These are phyloP conservation scores for Actenoides lindsayi DNA, from an alignment of 2,113 vertebrate genomes.

Conservation along the genomic window DNA sequence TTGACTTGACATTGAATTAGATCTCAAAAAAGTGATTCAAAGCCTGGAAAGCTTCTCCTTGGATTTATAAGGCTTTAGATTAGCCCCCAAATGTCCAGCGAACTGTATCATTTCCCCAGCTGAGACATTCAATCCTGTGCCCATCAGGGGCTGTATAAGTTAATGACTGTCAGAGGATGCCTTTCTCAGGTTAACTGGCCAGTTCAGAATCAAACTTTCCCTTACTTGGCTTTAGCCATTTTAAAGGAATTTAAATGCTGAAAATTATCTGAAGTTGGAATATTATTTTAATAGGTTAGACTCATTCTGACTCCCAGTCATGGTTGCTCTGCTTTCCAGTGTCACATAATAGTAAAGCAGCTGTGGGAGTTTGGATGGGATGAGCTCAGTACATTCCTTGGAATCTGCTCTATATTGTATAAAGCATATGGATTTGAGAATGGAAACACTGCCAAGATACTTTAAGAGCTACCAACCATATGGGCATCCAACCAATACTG, in stretches of 20 bases:
- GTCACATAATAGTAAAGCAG: neutral
- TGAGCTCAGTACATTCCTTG: neutral
- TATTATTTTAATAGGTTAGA: neutral
- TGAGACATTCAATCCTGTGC: neutral
- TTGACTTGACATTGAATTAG: neutral
- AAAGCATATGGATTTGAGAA: neutral
- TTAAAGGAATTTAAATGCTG: neutral
- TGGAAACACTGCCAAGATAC: neutral
- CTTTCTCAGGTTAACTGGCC: neutral
- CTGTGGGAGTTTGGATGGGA: neutral
- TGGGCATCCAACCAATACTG: neutral
- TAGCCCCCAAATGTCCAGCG: neutral
- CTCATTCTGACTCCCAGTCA: neutral
- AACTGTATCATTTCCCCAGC: neutral
- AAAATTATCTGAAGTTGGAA: neutral
- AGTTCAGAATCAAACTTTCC: neutral
- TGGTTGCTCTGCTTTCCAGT: neutral
- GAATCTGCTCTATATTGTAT: neutral
- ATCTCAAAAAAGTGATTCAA: neutral
- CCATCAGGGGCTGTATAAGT: rapidly evolving
- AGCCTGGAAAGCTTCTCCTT: neutral
- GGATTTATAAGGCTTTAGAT: neutral
- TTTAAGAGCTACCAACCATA: neutral
- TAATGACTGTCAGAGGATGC: neutral
- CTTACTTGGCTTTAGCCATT: neutral